Conservation (phyloP, 2,113 vertebrate genomes). For the Onychostoma macrolepis region DNA sequence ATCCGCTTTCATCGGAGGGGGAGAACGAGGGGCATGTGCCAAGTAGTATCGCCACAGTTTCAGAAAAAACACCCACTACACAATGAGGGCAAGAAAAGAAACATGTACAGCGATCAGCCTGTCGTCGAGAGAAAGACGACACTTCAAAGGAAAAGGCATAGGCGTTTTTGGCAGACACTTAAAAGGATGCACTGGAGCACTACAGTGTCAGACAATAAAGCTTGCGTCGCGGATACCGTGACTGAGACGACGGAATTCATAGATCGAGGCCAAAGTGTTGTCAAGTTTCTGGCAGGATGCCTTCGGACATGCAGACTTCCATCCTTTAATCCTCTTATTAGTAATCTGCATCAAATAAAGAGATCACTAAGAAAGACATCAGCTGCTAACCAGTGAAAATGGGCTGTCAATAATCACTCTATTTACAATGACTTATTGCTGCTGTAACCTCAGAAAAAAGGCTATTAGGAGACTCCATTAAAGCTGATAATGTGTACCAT, state of each 20-base stretch:
- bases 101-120: slow-evolving; percentile 53
- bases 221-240: not conserved
- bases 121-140: slow-evolving; percentile 50
- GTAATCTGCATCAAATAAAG: slow-evolving; percentile 29
- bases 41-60: slow-evolving; percentile 55
- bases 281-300: not conserved
- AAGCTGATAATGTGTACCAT: not conserved
- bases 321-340: slow-evolving; percentile 42
- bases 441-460: slow-evolving; percentile 28
- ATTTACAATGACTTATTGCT: slow-evolving; percentile 51
- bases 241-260: slow-evolving; percentile 7
- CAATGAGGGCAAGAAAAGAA: slow-evolving; percentile 49
- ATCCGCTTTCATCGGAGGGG: slow-evolving; percentile 63
- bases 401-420: slow-evolving; percentile 22
- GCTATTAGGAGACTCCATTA: not conserved
- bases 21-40: slow-evolving; percentile 60
- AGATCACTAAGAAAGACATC: not conserved
- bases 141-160: slow-evolving; percentile 44
- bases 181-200: slow-evolving; percentile 2
- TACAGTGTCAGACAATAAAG: slow-evolving; percentile 1
- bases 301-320: not conserved
- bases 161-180: slow-evolving; percentile 34
- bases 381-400: slow-evolving; percentile 26
- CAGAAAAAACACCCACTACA: slow-evolving; percentile 50
- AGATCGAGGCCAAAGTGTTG: not conserved